Evolutionary conservation across 2,888 invertebrate species (phyloP).

Genomic region (Odontothrips loti): DNA sequence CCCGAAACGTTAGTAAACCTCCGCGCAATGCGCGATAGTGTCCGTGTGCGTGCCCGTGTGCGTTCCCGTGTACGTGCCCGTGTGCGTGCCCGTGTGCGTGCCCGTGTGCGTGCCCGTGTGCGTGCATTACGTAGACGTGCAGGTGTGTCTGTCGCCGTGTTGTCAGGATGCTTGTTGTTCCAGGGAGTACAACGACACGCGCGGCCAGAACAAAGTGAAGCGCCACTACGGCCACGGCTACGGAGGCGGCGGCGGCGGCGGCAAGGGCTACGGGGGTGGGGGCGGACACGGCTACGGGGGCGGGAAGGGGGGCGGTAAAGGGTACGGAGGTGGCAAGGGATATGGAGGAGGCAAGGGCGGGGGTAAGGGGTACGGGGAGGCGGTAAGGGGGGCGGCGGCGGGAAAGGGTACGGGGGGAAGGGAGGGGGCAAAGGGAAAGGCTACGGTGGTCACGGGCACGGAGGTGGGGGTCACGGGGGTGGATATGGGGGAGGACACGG

Average conservation of each 20-base stretch:
- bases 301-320: not conserved
- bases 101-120: too few species aligned
- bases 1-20: not conserved
- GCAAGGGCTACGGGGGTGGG: not conserved
- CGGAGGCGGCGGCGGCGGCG: not conserved
- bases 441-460: not conserved
- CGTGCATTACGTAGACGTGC: too few species aligned
- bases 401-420: not conserved
- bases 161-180: not conserved
- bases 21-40: too few species aligned
- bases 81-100: too few species aligned
- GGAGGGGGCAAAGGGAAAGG: not conserved
- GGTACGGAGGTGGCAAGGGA: not conserved
- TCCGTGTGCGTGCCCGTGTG: too few species aligned
- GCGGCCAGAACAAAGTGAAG: not conserved
- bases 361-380: constrained; percentile 3
- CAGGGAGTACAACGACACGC: not conserved
- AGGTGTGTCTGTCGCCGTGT: too few species aligned
- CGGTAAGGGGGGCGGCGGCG: not conserved
- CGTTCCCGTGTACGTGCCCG: too few species aligned
- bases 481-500: not conserved
- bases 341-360: not conserved
- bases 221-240: constrained; percentile 12
- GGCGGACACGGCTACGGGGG: not conserved
- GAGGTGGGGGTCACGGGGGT: not conserved